phyloP scores from a whole-genome alignment of 2,797 vertebrate species.

The Chloroceryle inda region DNA sequence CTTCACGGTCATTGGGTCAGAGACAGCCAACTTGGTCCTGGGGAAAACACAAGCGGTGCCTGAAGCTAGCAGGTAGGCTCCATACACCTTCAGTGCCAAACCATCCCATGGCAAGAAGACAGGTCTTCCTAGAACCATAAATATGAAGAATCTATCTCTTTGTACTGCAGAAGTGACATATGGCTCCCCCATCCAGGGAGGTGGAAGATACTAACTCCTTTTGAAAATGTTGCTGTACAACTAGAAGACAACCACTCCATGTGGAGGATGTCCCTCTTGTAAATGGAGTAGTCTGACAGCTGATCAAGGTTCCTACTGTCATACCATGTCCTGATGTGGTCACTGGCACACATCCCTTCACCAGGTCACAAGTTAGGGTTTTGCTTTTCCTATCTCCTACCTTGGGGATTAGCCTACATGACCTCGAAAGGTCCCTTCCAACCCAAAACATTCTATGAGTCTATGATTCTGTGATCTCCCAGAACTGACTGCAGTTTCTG shows the following conservation, averaged over 20 bases:
- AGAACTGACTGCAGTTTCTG: background rate
- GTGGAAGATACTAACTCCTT: background rate
- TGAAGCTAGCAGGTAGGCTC: background rate
- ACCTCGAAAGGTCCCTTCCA: background rate
- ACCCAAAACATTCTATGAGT: background rate
- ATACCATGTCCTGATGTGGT: accelerated
- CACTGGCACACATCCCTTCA: background rate
- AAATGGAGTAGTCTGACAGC: background rate
- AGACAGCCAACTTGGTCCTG: background rate
- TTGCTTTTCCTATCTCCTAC: background rate
- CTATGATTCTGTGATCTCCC: background rate
- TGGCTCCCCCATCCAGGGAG: background rate
- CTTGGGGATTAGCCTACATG: background rate
- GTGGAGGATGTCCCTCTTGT: background rate
- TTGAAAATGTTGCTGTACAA: background rate
- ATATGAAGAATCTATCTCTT: background rate
- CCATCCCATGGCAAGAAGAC: background rate
- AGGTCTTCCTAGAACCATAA: background rate
- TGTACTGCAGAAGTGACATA: background rate
- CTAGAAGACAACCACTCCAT: accelerated
- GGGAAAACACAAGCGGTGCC: background rate
- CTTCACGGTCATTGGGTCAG: background rate
- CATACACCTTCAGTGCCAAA: background rate
- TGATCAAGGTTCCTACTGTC: background rate
- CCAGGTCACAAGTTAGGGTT: background rate